Evolutionary conservation across 1,140 invertebrate genomes (phyloP).

Genomic region (Agraylea sexmaculata): DNA sequence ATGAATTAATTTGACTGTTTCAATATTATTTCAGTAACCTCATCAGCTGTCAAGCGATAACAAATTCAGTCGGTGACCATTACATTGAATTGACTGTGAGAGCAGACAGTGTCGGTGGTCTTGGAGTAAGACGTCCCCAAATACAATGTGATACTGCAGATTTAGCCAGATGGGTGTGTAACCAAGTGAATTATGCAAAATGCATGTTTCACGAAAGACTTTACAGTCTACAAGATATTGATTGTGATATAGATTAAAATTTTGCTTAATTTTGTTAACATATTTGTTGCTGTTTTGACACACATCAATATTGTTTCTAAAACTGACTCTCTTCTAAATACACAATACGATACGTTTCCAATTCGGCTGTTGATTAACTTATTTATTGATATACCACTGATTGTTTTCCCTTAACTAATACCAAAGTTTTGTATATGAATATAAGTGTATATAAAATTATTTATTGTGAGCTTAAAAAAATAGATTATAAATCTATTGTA

Average conservation of each 20-base stretch:
- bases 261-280: no score
- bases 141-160: conserved; percentile 71
- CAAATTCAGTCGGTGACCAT: conserved; percentile 41
- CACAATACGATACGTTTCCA: no score
- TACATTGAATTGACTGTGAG: conserved; percentile 70
- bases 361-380: no score
- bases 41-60: conserved; percentile 45
- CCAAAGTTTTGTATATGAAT: no score
- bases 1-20: not conserved
- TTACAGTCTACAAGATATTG: conserved; percentile 39
- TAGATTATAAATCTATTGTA: no score
- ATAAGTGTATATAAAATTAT: no score
- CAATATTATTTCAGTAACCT: conserved; percentile 37
- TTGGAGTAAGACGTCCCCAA: conserved; percentile 54
- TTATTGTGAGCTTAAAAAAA: no score
- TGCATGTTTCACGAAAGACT: conserved; percentile 70
- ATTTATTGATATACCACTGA: no score
- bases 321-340: no score
- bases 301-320: no score
- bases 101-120: conserved; percentile 36
- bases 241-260: conserved; percentile 10
- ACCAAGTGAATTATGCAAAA: conserved; percentile 70
- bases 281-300: no score
- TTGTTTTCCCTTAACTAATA: no score
- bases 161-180: conserved; percentile 64